Evolutionary conservation across 2,888 invertebrate species (phyloP), one percentile per base, ranked within the genome.

Genomic region (Aporophyla lueneburgensis): DNA sequence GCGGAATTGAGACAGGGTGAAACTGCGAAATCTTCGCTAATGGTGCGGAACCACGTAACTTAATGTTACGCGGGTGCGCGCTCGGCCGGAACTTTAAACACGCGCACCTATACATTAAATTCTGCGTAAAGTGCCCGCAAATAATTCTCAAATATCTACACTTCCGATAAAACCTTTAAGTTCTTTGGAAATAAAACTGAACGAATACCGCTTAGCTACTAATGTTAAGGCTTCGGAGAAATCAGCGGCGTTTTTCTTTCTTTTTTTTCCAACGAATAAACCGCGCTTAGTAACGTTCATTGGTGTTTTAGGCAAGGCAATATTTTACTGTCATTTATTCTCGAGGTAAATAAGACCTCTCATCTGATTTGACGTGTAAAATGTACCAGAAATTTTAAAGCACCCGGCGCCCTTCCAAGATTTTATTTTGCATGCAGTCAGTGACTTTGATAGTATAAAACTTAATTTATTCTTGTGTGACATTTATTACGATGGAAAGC

Each of bases 1-100:
- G 85, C 91, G 87, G 93, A 91, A 94, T 93, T 92, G 92, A 93
- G 94, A 93, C 91, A 89, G 91, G 91, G 92, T 94, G 94, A 94
- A 92, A 92, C 92, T 92, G 94, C 92, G 91, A 93, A 94, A 94
- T 94, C 91, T 93, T 88, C 88, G 89, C 93, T 94, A 94, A 95
- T 94, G 94, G 93, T 87, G 91, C 93, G 91, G 91, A 93, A 94
- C 94, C 94, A 91, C 94, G 93, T 91, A 89, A 92, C 90, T 90
- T 93, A 92, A 92, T 92, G 92, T 89, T 88, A 88, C 88, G 86
- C 83, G 87, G 81, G 83, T 69, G 85, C 87, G 85, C 85, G 81
- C 84, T 91, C 89, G 87, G 74, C 89, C 89, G 87, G 86, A 86
- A 82, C 88, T 78, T 51, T 33, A 75, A 71, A 78, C 77, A 81